Evolutionary conservation across 1,140 invertebrate species (phyloP).

Genomic region (Mercenaria mercenaria): DNA sequence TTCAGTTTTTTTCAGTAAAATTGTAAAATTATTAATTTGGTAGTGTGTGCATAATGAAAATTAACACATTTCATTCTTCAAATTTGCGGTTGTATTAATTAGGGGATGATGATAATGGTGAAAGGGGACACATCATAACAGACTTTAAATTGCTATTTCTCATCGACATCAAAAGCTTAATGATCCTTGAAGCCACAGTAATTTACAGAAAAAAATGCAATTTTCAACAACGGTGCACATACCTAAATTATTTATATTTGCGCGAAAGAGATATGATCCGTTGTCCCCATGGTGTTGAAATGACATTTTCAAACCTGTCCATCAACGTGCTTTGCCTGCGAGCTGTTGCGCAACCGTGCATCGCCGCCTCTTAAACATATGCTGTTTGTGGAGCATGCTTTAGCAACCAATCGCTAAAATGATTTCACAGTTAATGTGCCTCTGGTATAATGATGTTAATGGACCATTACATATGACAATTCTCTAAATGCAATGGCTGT

Average conservation of each 20-base stretch:
- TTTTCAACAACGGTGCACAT: slow-evolving; percentile 44
- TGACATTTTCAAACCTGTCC: slow-evolving; percentile 21
- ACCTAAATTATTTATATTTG: slow-evolving; percentile 43
- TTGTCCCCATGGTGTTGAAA: neutral
- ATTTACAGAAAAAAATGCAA: slow-evolving; percentile 22
- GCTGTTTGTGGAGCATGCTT: neutral
- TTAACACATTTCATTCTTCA: neutral
- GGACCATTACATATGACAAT: neutral
- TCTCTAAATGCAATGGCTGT: neutral
- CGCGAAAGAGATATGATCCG: slow-evolving; percentile 22
- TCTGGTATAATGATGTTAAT: neutral
- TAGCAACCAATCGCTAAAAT: slow-evolving; percentile 29
- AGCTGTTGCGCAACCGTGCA: slow-evolving; percentile 23
- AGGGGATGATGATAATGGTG: neutral
- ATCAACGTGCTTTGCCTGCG: neutral
- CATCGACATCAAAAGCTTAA: slow-evolving; percentile 28
- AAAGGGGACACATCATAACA: neutral
- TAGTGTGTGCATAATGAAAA: neutral
- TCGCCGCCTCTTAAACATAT: neutral
- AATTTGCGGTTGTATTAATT: slow-evolving; percentile 11
- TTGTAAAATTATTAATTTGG: slow-evolving; percentile 2
- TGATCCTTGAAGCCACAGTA: slow-evolving; percentile 17
- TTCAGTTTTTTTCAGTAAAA: neutral
- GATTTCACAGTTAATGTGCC: slow-evolving; percentile 16
- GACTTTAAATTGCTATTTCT: slow-evolving; percentile 4